Percentiles rank a stretch among this genome's conserved stretches.
phyloP scores from a whole-genome alignment of 92 coral and sea anemone genomes.

The Epizoanthus ramosus region DNA sequence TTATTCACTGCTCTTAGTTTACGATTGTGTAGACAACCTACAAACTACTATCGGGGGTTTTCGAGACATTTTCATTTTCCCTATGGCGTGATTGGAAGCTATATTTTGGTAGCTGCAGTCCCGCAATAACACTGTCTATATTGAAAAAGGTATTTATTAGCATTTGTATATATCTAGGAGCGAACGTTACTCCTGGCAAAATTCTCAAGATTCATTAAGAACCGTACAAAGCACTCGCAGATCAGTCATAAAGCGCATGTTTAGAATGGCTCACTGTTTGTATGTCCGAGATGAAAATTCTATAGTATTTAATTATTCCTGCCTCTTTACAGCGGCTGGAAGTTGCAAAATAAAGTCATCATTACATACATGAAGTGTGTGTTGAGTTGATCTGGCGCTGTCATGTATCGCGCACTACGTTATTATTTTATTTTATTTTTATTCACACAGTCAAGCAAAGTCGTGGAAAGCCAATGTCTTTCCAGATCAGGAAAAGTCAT shows the following conservation, averaged over 20 bases:
- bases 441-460: too few species aligned
- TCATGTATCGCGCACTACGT: too few species aligned
- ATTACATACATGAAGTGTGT: neutral
- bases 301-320: constrained; percentile 19
- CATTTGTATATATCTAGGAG: constrained; percentile 24
- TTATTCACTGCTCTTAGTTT: neutral
- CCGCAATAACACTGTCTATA: neutral
- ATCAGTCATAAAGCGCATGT: constrained; percentile 13
- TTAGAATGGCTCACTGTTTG: neutral
- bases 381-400: neutral
- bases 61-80: neutral
- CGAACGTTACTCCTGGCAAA: neutral
- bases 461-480: too few species aligned
- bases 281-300: constrained; percentile 11
- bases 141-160: constrained; percentile 34
- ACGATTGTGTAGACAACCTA: neutral
- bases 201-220: constrained; percentile 10
- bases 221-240: constrained; percentile 15
- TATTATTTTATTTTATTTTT: too few species aligned
- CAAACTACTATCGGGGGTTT: neutral
- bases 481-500: too few species aligned
- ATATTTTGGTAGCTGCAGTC: constrained; percentile 5
- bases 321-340: constrained; percentile 11
- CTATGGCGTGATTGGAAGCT: neutral
- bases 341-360: constrained; percentile 4